Conservation (phyloP, 1,140 invertebrate species). For the Mya arenaria region DNA sequence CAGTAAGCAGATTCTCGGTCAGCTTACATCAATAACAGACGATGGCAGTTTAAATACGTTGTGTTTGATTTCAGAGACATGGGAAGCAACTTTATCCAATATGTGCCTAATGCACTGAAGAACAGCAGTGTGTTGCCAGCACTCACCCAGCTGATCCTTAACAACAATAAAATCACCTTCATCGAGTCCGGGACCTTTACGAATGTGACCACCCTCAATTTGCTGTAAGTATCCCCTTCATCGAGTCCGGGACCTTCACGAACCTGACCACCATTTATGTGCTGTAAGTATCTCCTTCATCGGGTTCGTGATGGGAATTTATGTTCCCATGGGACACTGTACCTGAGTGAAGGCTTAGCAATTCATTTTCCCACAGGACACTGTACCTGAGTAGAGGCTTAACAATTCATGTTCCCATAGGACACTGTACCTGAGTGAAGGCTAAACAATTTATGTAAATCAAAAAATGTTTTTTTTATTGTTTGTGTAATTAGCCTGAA, state of each 20-base stretch:
- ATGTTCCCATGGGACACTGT: no score
- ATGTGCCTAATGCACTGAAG: slow-evolving; percentile 56
- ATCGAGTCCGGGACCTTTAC: slow-evolving; percentile 46
- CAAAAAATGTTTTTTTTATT: no score
- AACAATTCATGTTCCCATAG: no score
- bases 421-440: no score
- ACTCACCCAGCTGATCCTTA: slow-evolving; percentile 31
- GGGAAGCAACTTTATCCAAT: slow-evolving; percentile 46
- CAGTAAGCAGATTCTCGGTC: no score
- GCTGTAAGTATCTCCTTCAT: slow-evolving; percentile 51
- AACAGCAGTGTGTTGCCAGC: slow-evolving; percentile 40
- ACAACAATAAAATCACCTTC: slow-evolving; percentile 55
- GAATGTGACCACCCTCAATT: slow-evolving; percentile 40
- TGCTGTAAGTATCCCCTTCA: slow-evolving; percentile 57
- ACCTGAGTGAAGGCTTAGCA: no score
- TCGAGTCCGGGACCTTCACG: slow-evolving; percentile 45
- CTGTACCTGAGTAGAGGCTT: no score
- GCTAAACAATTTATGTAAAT: no score
- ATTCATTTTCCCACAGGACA: no score
- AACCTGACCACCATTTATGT: slow-evolving; percentile 43
- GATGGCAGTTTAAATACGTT: no score
- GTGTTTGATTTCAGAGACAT: slow-evolving; percentile 43
- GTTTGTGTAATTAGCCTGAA: no score
- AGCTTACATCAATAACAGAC: no score
- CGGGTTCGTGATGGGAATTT: not conserved